A percentile compares a stretch with the other conserved stretches of the same genome.
These are phyloP conservation scores for Zaprionus tsacasi DNA, from an alignment of 1,140 invertebrate species.

Conservation along the genomic window DNA sequence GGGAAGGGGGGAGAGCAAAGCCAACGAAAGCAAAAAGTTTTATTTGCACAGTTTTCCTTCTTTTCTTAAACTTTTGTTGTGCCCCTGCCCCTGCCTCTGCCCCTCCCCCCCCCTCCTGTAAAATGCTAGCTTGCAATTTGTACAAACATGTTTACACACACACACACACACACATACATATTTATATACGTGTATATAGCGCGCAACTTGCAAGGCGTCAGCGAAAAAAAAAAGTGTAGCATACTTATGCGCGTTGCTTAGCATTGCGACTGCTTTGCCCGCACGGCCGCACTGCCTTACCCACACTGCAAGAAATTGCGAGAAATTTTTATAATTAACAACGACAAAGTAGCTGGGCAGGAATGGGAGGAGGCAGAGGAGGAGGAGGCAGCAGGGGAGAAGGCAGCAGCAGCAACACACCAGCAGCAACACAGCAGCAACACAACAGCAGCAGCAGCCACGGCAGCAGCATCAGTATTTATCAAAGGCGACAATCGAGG, in stretches of 20 bases:
- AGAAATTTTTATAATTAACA: constrained; percentile 78
- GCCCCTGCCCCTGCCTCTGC: background rate
- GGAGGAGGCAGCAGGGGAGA: constrained; percentile 25
- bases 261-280: constrained; percentile 39
- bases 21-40: constrained; percentile 79
- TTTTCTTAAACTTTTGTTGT: constrained; percentile 82
- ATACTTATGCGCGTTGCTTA: constrained; percentile 72
- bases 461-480: constrained; percentile 58
- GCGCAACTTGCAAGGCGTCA: constrained; percentile 52
- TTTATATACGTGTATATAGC: constrained; percentile 17
- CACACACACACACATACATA: constrained; percentile 32
- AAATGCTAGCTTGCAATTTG: constrained; percentile 81
- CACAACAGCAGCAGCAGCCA: constrained; percentile 36
- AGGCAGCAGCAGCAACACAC: constrained; percentile 33
- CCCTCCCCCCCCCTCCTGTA: background rate
- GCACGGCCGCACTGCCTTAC: too few species aligned
- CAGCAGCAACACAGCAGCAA: constrained; percentile 30
- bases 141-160: constrained; percentile 63
- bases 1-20: constrained; percentile 39
- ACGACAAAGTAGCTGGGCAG: constrained; percentile 68
- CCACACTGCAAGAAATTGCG: constrained; percentile 46
- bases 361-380: constrained; percentile 30
- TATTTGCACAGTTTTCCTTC: constrained; percentile 77
- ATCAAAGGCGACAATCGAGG: constrained; percentile 70
- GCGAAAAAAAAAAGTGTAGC: constrained; percentile 72